Evolutionary conservation across 1,140 invertebrate species (phyloP).

Genomic region (Proctacanthus coquilletti): DNA sequence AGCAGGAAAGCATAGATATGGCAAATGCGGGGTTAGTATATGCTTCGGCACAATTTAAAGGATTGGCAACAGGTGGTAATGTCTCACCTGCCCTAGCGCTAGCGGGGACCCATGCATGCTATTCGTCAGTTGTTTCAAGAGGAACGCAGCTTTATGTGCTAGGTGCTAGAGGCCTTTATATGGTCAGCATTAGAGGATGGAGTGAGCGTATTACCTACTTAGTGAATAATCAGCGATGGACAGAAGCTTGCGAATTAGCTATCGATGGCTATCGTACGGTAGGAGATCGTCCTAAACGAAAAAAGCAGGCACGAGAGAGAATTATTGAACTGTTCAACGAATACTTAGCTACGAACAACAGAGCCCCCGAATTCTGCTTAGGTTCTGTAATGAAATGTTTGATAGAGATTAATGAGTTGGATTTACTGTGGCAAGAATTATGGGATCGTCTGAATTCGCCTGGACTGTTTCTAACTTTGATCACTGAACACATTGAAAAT

Average conservation of each 20-base stretch:
- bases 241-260: constrained; percentile 39
- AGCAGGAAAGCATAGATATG: constrained; percentile 69
- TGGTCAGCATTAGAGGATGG: constrained; percentile 69
- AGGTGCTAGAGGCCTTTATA: constrained; percentile 65
- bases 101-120: constrained; percentile 74
- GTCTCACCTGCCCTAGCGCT: constrained; percentile 37
- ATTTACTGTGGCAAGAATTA: constrained; percentile 31
- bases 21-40: constrained; percentile 77
- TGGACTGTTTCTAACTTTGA: constrained; percentile 30
- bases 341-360: constrained; percentile 19
- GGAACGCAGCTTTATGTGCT: constrained; percentile 71
- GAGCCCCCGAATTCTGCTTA: constrained; percentile 24
- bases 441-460: constrained; percentile 28
- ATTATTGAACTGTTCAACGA: constrained; percentile 25
- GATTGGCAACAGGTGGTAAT: constrained; percentile 51
- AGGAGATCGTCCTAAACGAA: constrained; percentile 18
- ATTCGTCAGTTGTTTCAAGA: constrained; percentile 72
- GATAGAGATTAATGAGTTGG: constrained; percentile 22
- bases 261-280: constrained; percentile 25
- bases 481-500: constrained; percentile 33
- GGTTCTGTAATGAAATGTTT: constrained; percentile 23
- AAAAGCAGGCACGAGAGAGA: constrained; percentile 25
- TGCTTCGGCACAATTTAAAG: constrained; percentile 85
- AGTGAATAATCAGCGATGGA: constrained; percentile 46
- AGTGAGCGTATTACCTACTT: constrained; percentile 57